A percentile compares a stretch with the other conserved stretches of the same genome.
These are phyloP conservation scores for Hephaestus fuliginosus DNA, from an alignment of 2,797 vertebrate species.

Conservation along the genomic window DNA sequence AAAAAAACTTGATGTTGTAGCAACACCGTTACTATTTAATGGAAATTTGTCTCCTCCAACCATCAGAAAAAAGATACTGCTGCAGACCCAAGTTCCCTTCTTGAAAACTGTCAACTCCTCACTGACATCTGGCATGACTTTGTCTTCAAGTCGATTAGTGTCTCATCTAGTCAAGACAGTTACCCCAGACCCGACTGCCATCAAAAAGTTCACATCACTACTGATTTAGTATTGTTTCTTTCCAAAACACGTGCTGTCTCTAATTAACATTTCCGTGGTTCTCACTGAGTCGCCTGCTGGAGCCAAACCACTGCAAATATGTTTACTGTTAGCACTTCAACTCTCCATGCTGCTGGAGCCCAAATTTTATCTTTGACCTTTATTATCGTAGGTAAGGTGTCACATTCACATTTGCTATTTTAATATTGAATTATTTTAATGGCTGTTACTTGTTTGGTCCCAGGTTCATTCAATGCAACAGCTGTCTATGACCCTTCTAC, in stretches of 20 bases:
- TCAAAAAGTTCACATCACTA: conserved; percentile 10
- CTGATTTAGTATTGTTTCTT: conserved; percentile 31
- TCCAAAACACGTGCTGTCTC: conserved; percentile 30
- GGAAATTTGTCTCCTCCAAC: background rate
- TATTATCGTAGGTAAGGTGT: background rate
- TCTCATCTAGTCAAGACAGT: background rate
- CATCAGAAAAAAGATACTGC: conserved; percentile 1
- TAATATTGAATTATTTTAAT: too few relatives aligned
- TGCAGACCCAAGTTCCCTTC: background rate
- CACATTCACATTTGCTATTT: background rate
- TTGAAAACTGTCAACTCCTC: conserved; percentile 10
- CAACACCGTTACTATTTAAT: background rate
- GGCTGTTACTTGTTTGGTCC: background rate
- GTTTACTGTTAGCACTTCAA: background rate
- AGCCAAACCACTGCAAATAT: conserved; percentile 4
- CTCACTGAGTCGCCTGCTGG: background rate
- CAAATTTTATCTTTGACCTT: background rate
- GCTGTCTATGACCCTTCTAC: background rate
- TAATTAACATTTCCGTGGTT: conserved; percentile 41
- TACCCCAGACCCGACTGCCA: conserved; percentile 14
- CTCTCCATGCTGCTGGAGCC: conserved; percentile 1
- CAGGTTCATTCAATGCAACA: background rate
- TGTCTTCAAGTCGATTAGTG: conserved; percentile 21
- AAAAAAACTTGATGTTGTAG: background rate
- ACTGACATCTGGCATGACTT: conserved; percentile 42